Evolutionary conservation across 2,797 vertebrate species (phyloP).

Genomic region (Crotalus adamanteus): DNA sequence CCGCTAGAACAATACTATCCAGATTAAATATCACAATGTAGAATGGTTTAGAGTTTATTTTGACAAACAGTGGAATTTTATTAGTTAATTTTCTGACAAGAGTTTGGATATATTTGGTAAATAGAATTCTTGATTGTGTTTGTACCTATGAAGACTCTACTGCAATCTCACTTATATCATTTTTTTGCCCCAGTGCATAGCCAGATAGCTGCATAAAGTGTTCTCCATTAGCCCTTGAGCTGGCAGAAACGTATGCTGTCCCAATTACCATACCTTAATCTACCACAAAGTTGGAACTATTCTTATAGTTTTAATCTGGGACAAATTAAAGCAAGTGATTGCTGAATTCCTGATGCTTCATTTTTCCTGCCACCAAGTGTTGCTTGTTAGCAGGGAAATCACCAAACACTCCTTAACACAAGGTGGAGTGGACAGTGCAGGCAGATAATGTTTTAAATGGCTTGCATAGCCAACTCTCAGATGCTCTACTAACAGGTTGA

Average conservation of each 20-base stretch:
- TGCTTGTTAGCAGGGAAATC: background rate
- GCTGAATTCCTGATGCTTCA: background rate
- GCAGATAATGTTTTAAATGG: background rate
- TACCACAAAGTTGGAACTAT: background rate
- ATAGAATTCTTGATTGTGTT: background rate
- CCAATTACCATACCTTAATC: background rate
- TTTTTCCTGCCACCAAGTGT: background rate
- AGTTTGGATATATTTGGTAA: background rate
- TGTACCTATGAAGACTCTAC: background rate
- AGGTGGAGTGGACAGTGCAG: background rate
- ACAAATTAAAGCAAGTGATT: background rate
- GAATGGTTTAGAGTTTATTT: background rate
- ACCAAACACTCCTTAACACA: background rate
- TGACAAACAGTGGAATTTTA: background rate
- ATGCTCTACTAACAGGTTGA: background rate
- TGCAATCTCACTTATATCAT: background rate
- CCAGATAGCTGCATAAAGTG: background rate
- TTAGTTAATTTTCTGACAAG: background rate
- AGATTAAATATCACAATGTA: slow-evolving; percentile 7
- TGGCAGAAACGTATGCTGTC: background rate
- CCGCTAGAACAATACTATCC: background rate
- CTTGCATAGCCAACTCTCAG: background rate
- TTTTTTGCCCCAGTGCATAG: background rate
- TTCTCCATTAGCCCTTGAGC: background rate
- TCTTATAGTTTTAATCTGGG: background rate